These are phyloP conservation scores for Nothocercus julius DNA, from an alignment of 2,113 vertebrate species.

Conservation along the genomic window DNA sequence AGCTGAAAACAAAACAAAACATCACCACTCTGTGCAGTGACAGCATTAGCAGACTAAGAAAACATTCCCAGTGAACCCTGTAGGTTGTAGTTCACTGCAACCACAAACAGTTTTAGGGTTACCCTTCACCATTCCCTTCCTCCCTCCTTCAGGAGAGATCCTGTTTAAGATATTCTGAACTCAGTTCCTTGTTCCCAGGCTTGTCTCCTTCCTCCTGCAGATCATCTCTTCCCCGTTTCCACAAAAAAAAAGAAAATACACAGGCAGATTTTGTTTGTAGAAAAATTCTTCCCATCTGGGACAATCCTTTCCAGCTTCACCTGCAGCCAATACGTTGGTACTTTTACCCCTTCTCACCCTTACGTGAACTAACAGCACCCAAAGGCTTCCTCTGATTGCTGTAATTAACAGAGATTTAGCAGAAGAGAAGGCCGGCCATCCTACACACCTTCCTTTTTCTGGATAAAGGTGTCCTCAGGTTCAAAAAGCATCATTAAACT, in stretches of 20 bases:
- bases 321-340: not conserved
- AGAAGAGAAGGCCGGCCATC: too few species aligned
- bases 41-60: not conserved
- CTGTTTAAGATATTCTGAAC: accelerated
- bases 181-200: not conserved
- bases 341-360: not conserved
- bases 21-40: not conserved
- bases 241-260: not conserved
- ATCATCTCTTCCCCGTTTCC: accelerated
- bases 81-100: not conserved
- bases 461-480: not conserved
- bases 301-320: not conserved
- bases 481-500: not conserved
- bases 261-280: not conserved
- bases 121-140: accelerated
- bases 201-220: not conserved
- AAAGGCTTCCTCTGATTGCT: not conserved
- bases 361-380: not conserved
- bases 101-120: not conserved
- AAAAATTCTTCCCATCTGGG: not conserved
- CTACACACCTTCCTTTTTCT: not conserved
- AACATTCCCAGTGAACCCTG: not conserved
- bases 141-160: not conserved
- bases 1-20: not conserved
- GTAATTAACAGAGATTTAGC: not conserved